Base-by-base conservation (phyloP, 30 jellyfish, hydroid and myxozoan species). In the Haliclystus octoradiatus region DNA sequence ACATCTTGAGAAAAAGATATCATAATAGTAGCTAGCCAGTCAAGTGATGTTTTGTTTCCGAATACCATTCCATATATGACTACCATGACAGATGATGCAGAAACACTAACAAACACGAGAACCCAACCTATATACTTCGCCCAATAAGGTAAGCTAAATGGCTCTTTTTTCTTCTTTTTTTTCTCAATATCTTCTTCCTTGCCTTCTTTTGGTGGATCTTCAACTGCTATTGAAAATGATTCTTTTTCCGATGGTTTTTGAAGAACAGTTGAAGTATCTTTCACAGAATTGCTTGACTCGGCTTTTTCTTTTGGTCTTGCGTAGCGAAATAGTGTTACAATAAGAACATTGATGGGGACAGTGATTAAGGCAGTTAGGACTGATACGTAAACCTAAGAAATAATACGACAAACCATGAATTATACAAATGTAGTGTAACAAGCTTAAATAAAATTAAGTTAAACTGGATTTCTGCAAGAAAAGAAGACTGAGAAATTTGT, bases 41-140 rank as follows among this genome's bases (percentile, higher is more conserved):
- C 93, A 77, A 72, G 60, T 34, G 98, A 81, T 61, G 31, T 82
- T 0, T 76, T 63, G 71, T 89, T 89, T 25, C 95, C 98, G 34
- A 89, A 89, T 28, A 71, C 85, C 92, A 89, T 89, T 40, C 98
- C 98, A 65, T 89, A 89, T 5, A 76, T 81, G 24, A 89, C 71
- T 40, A 89, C 95, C 34, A 89, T 77, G 28, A 75, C 83, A 5
- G 94, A 62, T 0, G 95, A 89, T 2, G 90, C 77, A n/a, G 80
- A 70, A 3, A 89, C 80, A 3, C 78, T 30, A 19, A 31, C 47
- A 31, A 81, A 57, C 3, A 75, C 50, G 53, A 89, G 40, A 22
- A 47, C 34, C 98, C 98, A 89, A 3, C 85, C 95, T 2, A 77
- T 62, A 75, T 89, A 89, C 30, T 80, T 67, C 61, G 85, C 75